Evolutionary conservation across 1,140 invertebrate species (phyloP).

Genomic region (Trachymyrmex cornetzi): DNA sequence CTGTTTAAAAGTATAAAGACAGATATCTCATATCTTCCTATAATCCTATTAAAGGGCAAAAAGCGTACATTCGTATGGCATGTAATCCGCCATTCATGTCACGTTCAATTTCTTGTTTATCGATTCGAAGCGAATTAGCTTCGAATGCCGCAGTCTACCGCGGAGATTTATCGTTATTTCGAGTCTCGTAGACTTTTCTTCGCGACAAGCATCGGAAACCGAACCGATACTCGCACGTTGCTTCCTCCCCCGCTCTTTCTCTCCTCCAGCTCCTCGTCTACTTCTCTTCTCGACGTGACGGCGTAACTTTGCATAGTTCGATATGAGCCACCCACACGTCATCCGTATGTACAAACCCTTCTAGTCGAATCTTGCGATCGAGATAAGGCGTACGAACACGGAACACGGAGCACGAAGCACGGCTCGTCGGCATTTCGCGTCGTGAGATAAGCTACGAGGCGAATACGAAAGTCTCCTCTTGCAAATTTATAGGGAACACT

Average conservation of each 20-base stretch:
- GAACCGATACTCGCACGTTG: constrained; percentile 63
- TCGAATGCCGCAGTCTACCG: constrained; percentile 43
- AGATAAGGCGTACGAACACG: constrained; percentile 70
- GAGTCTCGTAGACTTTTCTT: constrained; percentile 68
- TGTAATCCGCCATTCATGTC: constrained; percentile 52
- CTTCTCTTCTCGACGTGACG: constrained; percentile 64
- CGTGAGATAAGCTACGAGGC: constrained; percentile 72
- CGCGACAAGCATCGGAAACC: constrained; percentile 62
- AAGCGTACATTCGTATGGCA: background rate
- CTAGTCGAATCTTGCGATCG: constrained; percentile 74
- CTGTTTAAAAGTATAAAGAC: background rate
- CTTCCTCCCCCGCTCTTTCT: constrained; percentile 4
- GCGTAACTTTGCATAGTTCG: constrained; percentile 75
- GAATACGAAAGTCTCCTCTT: constrained; percentile 71
- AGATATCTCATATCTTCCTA: background rate
- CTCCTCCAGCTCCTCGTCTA: background rate
- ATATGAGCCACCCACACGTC: constrained; percentile 72
- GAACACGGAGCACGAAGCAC: constrained; percentile 53
- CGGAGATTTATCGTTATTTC: constrained; percentile 73
- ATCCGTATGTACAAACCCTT: constrained; percentile 75
- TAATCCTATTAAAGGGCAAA: constrained; percentile 46
- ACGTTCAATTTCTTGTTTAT: constrained; percentile 74
- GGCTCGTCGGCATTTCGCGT: constrained; percentile 70
- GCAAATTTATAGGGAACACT: constrained; percentile 71
- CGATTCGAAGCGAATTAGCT: constrained; percentile 68